Conservation (phyloP, 2,888 invertebrate genomes). For the Caenorhabditis doughertyi region DNA sequence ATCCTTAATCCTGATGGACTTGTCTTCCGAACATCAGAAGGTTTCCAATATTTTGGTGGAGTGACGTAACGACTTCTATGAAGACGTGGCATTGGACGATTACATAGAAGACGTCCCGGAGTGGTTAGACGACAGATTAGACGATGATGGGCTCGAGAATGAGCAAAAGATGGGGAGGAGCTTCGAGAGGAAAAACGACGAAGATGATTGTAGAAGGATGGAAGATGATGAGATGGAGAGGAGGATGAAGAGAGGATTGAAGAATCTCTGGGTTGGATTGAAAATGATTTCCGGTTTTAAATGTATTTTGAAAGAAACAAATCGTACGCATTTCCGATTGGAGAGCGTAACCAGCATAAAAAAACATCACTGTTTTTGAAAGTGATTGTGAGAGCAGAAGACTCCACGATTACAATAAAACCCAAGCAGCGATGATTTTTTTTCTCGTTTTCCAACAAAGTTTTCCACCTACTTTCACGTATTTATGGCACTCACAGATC, state of each 20-base stretch:
- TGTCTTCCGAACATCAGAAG: conserved; percentile 24
- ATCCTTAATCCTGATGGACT: conserved; percentile 2
- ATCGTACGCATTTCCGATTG: too few relatives aligned
- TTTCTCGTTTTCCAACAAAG: too few relatives aligned
- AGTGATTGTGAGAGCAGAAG: too few relatives aligned
- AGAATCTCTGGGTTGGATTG: conserved; percentile 37
- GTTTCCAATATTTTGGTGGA: conserved; percentile 22
- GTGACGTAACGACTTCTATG: conserved; percentile 26
- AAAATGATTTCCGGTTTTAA: not conserved
- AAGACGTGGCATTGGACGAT: conserved; percentile 19
- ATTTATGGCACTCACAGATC: too few relatives aligned
- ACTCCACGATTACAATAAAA: too few relatives aligned
- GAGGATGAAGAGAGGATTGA: not conserved
- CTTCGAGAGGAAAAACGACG: conserved; percentile 44
- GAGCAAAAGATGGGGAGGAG: conserved; percentile 37
- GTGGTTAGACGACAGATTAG: conserved; percentile 45
- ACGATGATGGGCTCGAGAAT: conserved; percentile 54
- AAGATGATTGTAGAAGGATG: conserved; percentile 2
- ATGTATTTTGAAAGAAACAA: too few relatives aligned
- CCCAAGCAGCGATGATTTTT: too few relatives aligned
- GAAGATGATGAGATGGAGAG: too few relatives aligned
- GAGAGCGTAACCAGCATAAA: too few relatives aligned
- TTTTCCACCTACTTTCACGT: too few relatives aligned
- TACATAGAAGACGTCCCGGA: conserved; percentile 50
- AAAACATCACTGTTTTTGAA: too few relatives aligned